Evolutionary conservation across 2,888 invertebrate genomes (phyloP).

Genomic region (Taphrorychus bicolor): DNA sequence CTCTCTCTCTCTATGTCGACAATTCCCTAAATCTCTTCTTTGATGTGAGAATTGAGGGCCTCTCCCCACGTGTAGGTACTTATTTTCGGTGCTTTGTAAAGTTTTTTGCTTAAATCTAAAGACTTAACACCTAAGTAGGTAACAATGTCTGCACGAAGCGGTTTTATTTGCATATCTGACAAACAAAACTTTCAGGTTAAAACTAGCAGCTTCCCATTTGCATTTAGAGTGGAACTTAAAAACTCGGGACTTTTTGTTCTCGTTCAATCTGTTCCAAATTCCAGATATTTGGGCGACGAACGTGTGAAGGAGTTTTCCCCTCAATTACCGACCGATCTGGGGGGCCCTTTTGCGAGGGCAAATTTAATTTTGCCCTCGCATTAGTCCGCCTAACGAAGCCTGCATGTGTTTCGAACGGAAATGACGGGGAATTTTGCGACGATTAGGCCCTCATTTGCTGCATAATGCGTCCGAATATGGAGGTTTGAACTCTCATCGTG

Average conservation of each 20-base stretch:
- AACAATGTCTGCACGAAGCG: constrained; percentile 29
- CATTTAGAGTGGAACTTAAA: constrained; percentile 33
- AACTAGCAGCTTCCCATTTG: constrained; percentile 31
- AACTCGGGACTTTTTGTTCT: constrained; percentile 5
- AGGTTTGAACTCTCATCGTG: not conserved
- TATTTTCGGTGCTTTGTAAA: not conserved
- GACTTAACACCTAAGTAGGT: constrained; percentile 3
- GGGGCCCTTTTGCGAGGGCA: constrained; percentile 21
- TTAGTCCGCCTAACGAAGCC: constrained; percentile 18
- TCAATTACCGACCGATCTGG: constrained; percentile 19
- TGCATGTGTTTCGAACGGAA: constrained; percentile 19
- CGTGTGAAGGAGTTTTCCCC: constrained; percentile 28
- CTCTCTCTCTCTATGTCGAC: not conserved
- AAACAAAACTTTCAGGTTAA: constrained; percentile 29
- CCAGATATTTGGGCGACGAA: not conserved
- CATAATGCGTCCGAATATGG: not conserved
- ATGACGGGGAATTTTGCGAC: not conserved
- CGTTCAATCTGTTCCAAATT: constrained; percentile 1
- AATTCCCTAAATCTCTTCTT: not conserved
- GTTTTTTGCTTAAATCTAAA: not conserved
- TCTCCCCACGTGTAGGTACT: not conserved
- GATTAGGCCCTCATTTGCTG: not conserved
- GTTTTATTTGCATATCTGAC: constrained; percentile 30
- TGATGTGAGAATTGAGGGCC: constrained; percentile 1
- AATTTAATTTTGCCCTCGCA: constrained; percentile 33